These are phyloP conservation scores for Coenonympha glycerion DNA, from an alignment of 2,888 invertebrate species.

Conservation along the genomic window DNA sequence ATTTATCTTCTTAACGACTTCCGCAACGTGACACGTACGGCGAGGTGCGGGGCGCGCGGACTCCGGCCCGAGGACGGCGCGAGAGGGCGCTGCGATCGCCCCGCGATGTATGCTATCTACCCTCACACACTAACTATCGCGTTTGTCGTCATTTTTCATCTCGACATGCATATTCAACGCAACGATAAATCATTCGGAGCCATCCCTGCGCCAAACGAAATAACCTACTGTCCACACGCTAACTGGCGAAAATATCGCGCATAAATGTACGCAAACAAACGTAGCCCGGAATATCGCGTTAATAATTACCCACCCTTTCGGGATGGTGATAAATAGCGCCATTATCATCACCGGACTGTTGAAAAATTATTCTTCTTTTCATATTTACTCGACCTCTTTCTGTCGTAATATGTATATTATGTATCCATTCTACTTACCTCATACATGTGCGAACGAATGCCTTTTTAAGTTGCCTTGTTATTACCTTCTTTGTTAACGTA, in stretches of 20 bases:
- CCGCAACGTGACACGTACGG: conserved; percentile 52
- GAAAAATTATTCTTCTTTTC: conserved; percentile 64
- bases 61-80: conserved; percentile 6
- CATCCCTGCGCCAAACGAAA: conserved; percentile 60
- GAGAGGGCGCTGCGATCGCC: conserved; percentile 19
- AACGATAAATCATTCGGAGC: conserved; percentile 69
- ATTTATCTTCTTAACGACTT: conserved; percentile 71
- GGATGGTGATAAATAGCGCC: conserved; percentile 71
- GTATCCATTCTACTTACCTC: too few species aligned
- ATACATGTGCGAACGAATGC: background rate
- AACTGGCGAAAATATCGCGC: conserved; percentile 57
- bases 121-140: conserved; percentile 49
- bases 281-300: conserved; percentile 63
- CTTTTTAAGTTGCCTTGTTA: background rate
- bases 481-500: background rate
- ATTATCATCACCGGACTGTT: conserved; percentile 68
- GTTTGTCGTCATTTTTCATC: conserved; percentile 71
- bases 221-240: conserved; percentile 62
- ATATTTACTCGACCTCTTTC: conserved; percentile 56
- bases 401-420: background rate
- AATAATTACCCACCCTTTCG: conserved; percentile 72
- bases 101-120: conserved; percentile 32
- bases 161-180: conserved; percentile 73
- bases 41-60: conserved; percentile 26
- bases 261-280: conserved; percentile 67